A percentile compares a stretch with the other conserved stretches of the same genome.
These are phyloP conservation scores for Euspilapteryx auroguttella DNA, from an alignment of 2,888 invertebrate genomes.

Conservation along the genomic window DNA sequence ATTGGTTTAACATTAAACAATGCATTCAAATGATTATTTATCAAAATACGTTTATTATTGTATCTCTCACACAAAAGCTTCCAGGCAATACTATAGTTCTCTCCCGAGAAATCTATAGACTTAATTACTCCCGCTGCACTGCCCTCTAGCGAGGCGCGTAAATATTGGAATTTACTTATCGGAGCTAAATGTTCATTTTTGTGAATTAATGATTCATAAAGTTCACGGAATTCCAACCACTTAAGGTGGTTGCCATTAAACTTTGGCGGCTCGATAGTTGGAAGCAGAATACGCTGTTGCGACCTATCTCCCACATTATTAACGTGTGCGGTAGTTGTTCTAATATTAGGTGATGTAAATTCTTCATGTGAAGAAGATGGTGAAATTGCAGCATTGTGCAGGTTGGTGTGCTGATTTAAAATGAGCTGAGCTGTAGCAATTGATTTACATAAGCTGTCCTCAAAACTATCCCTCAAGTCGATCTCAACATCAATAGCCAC, in stretches of 20 bases:
- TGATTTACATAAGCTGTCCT: no score
- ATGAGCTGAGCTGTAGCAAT: no score
- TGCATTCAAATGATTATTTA: constrained; percentile 7
- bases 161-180: constrained; percentile 3
- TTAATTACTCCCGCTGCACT: constrained; percentile 7
- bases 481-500: no score
- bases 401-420: no score
- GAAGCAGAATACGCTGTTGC: no score
- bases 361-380: no score
- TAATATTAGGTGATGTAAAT: no score
- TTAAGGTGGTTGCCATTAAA: not conserved
- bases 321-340: no score
- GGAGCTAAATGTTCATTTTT: not conserved
- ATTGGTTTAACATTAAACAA: constrained; percentile 7
- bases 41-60: constrained; percentile 7
- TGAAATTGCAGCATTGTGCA: no score
- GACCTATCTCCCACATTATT: no score
- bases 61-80: constrained; percentile 7
- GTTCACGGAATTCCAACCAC: constrained; percentile 2
- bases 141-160: constrained; percentile 2
- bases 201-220: constrained; percentile 1
- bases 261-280: no score
- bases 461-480: no score
- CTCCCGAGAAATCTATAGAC: constrained; percentile 7
- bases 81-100: constrained; percentile 7